Percentiles rank a stretch among this genome's conserved stretches.
These are phyloP conservation scores for Scotopteryx bipunctaria DNA, from an alignment of 2,888 invertebrate genomes.

Conservation along the genomic window DNA sequence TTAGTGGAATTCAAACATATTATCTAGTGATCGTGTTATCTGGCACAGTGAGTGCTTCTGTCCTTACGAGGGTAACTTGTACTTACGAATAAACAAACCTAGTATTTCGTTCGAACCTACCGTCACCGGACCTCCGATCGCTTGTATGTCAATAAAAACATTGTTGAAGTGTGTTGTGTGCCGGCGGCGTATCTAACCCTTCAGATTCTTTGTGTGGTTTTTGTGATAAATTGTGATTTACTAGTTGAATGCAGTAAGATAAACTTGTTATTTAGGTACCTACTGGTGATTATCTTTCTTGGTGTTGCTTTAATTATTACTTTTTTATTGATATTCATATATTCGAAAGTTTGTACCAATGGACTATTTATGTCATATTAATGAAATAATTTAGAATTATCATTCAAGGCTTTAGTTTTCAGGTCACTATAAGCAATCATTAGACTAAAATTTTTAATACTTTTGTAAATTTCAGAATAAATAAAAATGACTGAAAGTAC, in stretches of 20 bases:
- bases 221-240: not conserved
- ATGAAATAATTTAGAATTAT: too few relatives aligned
- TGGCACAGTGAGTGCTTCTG: conserved; percentile 19
- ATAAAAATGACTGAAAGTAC: conserved; percentile 39
- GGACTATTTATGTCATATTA: too few relatives aligned
- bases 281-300: too few relatives aligned
- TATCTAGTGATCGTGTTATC: conserved; percentile 20
- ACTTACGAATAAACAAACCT: conserved; percentile 15
- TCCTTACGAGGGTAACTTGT: conserved; percentile 8
- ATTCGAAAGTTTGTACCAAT: too few relatives aligned
- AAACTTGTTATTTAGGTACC: too few relatives aligned
- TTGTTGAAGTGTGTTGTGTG: not conserved
- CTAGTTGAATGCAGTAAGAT: too few relatives aligned
- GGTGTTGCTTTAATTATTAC: too few relatives aligned
- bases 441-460: too few relatives aligned
- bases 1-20: conserved; percentile 35
- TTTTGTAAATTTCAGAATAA: too few relatives aligned
- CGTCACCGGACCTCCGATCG: conserved; percentile 3
- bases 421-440: too few relatives aligned
- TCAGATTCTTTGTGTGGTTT: not conserved
- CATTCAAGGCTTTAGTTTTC: too few relatives aligned
- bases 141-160: conserved; percentile 11
- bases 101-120: conserved; percentile 13
- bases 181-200: not conserved
- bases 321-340: too few relatives aligned